phyloP scores from a whole-genome alignment of 2,888 invertebrate species.

The Lepidochrysops patricia region DNA sequence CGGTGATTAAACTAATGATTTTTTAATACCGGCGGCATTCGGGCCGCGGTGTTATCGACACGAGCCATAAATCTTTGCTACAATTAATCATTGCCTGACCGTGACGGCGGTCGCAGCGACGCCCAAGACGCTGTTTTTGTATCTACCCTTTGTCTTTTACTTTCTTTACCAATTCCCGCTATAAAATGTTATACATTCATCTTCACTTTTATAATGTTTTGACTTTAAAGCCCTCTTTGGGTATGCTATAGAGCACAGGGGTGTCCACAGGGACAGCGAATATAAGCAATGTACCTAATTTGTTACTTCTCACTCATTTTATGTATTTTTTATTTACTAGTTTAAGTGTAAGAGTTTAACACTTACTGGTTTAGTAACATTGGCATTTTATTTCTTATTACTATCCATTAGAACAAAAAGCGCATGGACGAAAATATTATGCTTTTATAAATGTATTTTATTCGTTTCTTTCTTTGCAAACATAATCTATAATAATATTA shows the following conservation, averaged over 20 bases:
- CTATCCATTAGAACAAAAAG: too few relatives aligned
- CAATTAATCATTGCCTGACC: conserved; percentile 39
- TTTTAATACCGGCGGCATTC: conserved; percentile 14
- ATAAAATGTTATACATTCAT: conserved; percentile 4
- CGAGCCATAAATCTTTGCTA: conserved; percentile 36
- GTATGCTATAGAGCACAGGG: too few relatives aligned
- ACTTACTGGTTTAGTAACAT: too few relatives aligned
- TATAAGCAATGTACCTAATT: too few relatives aligned
- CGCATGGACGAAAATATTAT: too few relatives aligned
- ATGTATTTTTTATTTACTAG: too few relatives aligned
- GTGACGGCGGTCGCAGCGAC: conserved; percentile 29
- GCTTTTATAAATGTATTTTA: too few relatives aligned
- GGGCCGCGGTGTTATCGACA: conserved; percentile 30
- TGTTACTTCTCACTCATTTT: too few relatives aligned
- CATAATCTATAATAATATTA: too few relatives aligned
- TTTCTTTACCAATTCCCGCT: conserved; percentile 15
- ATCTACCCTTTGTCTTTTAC: conserved; percentile 30
- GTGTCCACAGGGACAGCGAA: background rate
- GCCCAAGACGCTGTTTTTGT: conserved; percentile 34
- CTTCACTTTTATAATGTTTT: conserved; percentile 11
- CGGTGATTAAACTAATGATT: conserved; percentile 10
- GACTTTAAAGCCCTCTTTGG: conserved; percentile 12
- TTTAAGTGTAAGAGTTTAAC: too few relatives aligned
- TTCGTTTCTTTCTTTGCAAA: too few relatives aligned
- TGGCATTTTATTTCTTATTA: too few relatives aligned